Percentiles rank a stretch among this genome's conserved stretches.
Conservation (phyloP, 2,113 vertebrate genomes). For the Grus americana region DNA sequence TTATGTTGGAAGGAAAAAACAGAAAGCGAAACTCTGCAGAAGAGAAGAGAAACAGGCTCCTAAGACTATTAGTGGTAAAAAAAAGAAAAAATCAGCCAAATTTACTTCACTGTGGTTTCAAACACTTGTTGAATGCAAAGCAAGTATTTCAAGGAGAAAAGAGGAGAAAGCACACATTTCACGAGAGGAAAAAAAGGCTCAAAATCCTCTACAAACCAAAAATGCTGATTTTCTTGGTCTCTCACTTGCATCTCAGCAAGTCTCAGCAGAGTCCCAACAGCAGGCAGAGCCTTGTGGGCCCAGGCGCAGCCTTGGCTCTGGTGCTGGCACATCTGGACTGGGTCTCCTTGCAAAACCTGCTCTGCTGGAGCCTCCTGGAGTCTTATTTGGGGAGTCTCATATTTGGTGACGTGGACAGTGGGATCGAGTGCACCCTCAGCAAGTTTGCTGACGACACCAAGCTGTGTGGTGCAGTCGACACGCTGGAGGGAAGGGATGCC, state of each 20-base stretch:
- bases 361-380: not conserved
- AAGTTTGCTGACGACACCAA: too few relatives aligned
- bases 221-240: not conserved
- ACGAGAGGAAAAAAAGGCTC: not conserved
- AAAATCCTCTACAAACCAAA: not conserved
- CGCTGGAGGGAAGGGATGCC: too few relatives aligned
- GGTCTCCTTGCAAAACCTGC: not conserved
- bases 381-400: not conserved
- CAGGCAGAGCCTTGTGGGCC: not conserved
- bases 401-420: too few relatives aligned
- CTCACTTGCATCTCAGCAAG: not conserved
- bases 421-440: too few relatives aligned
- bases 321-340: accelerated
- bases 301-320: not conserved
- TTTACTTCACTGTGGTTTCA: not conserved
- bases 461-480: too few relatives aligned
- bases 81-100: not conserved
- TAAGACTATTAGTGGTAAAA: not conserved
- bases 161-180: not conserved
- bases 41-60: not conserved
- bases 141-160: not conserved
- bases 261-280: not conserved
- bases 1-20: not conserved
- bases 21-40: not conserved
- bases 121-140: not conserved